These are phyloP conservation scores for Neosilurus hyrtlii DNA, from an alignment of 2,797 vertebrate species.

Conservation along the genomic window DNA sequence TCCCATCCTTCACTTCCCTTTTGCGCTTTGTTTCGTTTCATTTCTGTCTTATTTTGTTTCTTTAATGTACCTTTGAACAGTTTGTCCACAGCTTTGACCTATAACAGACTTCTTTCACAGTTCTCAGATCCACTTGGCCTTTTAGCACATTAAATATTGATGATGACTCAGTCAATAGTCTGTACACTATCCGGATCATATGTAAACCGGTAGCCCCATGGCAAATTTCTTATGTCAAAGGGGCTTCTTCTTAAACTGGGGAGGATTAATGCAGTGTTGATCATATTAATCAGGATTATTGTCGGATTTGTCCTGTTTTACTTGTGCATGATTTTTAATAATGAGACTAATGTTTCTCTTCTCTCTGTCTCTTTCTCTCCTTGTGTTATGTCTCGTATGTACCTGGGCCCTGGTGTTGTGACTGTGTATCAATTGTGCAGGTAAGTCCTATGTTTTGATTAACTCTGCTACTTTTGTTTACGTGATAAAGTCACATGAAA, in stretches of 20 bases:
- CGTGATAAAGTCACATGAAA: not conserved
- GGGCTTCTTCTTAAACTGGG: conserved; percentile 10
- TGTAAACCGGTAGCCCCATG: conserved; percentile 41
- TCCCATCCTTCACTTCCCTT: conserved; percentile 19
- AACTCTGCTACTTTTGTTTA: not conserved
- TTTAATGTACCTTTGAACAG: conserved; percentile 11
- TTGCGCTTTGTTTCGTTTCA: not conserved
- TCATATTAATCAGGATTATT: not conserved
- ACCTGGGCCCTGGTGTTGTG: not conserved
- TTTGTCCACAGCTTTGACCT: conserved; percentile 30
- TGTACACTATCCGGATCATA: conserved; percentile 11
- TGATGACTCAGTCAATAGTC: conserved; percentile 24
- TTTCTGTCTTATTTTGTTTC: not conserved
- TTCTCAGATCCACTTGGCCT: conserved; percentile 26
- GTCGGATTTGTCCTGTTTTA: not conserved
- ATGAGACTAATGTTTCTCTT: conserved; percentile 5
- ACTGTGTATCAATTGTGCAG: not conserved
- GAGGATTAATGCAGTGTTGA: not conserved
- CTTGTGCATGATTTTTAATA: not conserved
- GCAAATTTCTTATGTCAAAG: conserved; percentile 1
- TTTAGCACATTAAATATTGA: conserved; percentile 51
- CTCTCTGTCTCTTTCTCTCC: conserved; percentile 11
- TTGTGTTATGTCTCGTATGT: not conserved
- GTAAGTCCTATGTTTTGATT: conserved; percentile 14
- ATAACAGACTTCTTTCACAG: conserved; percentile 25